A percentile compares a stretch with the other conserved stretches of the same genome.
phyloP scores from a whole-genome alignment of 2,113 vertebrate species.

The Mobula birostris region DNA sequence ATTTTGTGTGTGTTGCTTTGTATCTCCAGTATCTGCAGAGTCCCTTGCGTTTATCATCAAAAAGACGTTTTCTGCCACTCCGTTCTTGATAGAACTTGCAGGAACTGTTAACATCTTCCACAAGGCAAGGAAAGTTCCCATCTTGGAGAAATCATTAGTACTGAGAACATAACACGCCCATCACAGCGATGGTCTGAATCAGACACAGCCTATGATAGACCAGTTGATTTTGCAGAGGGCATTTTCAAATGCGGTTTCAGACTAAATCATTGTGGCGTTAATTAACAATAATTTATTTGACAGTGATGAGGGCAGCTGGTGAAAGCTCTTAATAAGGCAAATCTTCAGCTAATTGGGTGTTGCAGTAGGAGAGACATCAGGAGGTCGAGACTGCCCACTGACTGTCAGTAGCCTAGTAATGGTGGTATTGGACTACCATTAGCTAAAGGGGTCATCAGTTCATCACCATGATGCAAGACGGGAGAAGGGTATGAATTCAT shows the following conservation, averaged over 20 bases:
- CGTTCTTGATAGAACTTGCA: not conserved
- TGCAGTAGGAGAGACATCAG: not conserved
- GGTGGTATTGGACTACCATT: not conserved
- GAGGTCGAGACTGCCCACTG: not conserved
- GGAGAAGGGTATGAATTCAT: not conserved
- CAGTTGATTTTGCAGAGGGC: not conserved
- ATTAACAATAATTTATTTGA: conserved; percentile 3
- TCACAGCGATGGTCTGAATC: not conserved
- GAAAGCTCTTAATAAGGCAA: not conserved
- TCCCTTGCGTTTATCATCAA: no score
- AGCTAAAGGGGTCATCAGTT: not conserved
- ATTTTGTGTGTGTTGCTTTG: no score
- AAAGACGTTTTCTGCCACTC: not conserved
- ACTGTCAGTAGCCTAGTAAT: not conserved
- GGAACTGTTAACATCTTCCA: not conserved
- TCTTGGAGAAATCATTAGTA: not conserved
- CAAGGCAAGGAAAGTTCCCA: not conserved
- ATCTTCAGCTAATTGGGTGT: conserved; percentile 21
- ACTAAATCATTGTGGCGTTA: not conserved
- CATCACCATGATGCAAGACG: not conserved
- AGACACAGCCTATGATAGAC: not conserved
- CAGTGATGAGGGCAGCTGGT: not conserved
- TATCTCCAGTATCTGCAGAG: no score
- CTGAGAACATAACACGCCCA: not conserved
- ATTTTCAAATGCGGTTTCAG: not conserved